Conservation (phyloP, 2,797 vertebrate genomes). For the Cercopithecus diana region DNA sequence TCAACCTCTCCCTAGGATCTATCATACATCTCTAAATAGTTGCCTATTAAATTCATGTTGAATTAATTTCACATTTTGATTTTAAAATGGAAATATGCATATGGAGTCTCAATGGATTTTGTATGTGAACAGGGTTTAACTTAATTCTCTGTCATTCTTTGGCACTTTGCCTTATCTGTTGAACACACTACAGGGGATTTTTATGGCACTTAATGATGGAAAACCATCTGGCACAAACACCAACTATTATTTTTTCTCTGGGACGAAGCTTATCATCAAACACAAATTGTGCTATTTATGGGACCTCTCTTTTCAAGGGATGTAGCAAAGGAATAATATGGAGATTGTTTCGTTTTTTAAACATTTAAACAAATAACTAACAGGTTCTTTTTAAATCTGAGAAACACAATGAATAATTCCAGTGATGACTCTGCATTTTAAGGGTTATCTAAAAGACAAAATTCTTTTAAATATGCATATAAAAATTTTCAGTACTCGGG, state of each 20-base stretch:
- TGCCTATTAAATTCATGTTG: conserved; percentile 53
- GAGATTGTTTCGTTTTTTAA: not conserved
- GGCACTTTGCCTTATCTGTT: conserved; percentile 66
- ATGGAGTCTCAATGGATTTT: conserved; percentile 65
- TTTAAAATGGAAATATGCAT: conserved; percentile 69
- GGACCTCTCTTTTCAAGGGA: not conserved
- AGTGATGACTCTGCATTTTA: conserved; percentile 47
- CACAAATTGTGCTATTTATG: conserved; percentile 57
- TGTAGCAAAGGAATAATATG: not conserved
- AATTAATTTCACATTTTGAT: conserved; percentile 72
- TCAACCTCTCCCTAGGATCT: not conserved
- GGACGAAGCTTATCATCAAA: conserved; percentile 56
- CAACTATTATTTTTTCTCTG: conserved; percentile 73
- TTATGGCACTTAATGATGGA: conserved; percentile 70
- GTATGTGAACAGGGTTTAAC: conserved; percentile 61
- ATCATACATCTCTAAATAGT: conserved; percentile 27
- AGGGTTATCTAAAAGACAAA: conserved; percentile 11
- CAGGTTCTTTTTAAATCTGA: not conserved
- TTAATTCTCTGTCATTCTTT: conserved; percentile 61
- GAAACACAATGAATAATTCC: not conserved
- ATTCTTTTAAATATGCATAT: not conserved
- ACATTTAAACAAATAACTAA: conserved; percentile 27
- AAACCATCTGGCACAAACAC: conserved; percentile 76
- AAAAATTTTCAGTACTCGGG: not conserved
- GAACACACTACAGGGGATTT: conserved; percentile 73